These are phyloP conservation scores for Oligia latruncula DNA, from an alignment of 2,888 invertebrate genomes.

Conservation along the genomic window DNA sequence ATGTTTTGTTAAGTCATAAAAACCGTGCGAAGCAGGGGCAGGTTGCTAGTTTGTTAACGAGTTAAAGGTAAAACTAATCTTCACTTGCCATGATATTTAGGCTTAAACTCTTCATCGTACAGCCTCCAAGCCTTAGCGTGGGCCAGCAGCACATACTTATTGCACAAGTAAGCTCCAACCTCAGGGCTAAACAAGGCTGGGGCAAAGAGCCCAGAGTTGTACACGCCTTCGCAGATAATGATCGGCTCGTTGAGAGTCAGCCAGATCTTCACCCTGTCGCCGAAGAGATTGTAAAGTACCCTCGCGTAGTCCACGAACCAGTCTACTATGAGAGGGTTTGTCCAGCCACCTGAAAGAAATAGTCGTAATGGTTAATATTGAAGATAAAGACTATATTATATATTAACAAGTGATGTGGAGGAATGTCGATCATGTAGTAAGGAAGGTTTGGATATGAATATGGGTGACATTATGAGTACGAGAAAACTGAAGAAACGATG, in stretches of 20 bases:
- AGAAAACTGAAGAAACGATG: too few relatives aligned
- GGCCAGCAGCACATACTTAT: slow-evolving; percentile 91
- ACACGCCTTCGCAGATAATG: slow-evolving; percentile 80
- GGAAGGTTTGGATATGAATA: neutral
- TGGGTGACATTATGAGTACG: too few relatives aligned
- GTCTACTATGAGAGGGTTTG: slow-evolving; percentile 91
- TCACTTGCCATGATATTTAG: slow-evolving; percentile 57
- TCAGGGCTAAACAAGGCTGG: slow-evolving; percentile 77
- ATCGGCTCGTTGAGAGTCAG: slow-evolving; percentile 93
- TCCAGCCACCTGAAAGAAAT: slow-evolving; percentile 90
- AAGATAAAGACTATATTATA: neutral
- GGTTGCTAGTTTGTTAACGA: too few relatives aligned
- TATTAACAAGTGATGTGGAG: neutral
- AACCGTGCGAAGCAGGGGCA: too few relatives aligned
- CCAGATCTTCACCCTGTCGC: slow-evolving; percentile 92
- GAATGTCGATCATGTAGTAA: neutral
- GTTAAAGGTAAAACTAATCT: neutral
- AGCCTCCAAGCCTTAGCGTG: slow-evolving; percentile 92
- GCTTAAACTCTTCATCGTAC: slow-evolving; percentile 89
- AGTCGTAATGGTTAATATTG: neutral
- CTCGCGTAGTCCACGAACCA: slow-evolving; percentile 91
- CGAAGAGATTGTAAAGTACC: slow-evolving; percentile 89
- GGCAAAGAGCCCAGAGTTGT: slow-evolving; percentile 82
- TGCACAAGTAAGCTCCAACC: slow-evolving; percentile 90
- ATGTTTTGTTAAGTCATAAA: too few relatives aligned